These are phyloP conservation scores for Papilio dardanus DNA, from an alignment of 1,140 invertebrate species.

Conservation along the genomic window DNA sequence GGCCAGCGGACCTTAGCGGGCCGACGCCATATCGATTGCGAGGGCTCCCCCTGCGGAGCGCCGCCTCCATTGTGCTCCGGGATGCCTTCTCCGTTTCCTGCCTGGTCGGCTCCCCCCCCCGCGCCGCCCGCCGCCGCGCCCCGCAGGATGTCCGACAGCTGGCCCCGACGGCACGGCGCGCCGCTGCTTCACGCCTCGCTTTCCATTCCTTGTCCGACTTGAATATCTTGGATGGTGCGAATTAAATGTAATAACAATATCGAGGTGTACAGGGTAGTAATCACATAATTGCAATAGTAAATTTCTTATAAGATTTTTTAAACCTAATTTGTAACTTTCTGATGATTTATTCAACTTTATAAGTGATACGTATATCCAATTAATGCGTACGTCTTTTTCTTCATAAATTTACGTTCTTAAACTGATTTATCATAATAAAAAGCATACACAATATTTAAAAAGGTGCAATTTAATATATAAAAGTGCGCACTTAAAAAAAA, in stretches of 20 bases:
- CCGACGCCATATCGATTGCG: constrained; percentile 80
- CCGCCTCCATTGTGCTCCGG: constrained; percentile 77
- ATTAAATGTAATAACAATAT: background rate
- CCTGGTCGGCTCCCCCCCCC: constrained; percentile 55
- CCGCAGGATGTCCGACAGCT: constrained; percentile 70
- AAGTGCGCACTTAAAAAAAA: background rate
- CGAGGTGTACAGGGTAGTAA: background rate
- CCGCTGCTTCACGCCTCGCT: constrained; percentile 39
- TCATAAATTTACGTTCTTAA: too few species aligned
- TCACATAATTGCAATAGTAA: background rate
- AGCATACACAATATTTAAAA: too few species aligned
- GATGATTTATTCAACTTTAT: background rate
- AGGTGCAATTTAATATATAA: too few species aligned
- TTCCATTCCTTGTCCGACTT: constrained; percentile 25
- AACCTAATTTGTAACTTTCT: background rate
- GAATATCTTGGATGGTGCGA: background rate
- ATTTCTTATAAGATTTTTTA: background rate
- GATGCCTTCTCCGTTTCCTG: constrained; percentile 78
- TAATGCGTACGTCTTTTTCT: background rate
- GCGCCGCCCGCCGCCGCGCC: constrained; percentile 49
- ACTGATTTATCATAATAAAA: too few species aligned
- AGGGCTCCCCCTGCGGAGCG: constrained; percentile 79
- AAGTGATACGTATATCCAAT: background rate
- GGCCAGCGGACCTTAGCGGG: constrained; percentile 78
- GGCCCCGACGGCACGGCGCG: constrained; percentile 51